These are phyloP conservation scores for Parazoanthus atlanticus DNA, from an alignment of 92 coral and sea anemone species.

Conservation along the genomic window DNA sequence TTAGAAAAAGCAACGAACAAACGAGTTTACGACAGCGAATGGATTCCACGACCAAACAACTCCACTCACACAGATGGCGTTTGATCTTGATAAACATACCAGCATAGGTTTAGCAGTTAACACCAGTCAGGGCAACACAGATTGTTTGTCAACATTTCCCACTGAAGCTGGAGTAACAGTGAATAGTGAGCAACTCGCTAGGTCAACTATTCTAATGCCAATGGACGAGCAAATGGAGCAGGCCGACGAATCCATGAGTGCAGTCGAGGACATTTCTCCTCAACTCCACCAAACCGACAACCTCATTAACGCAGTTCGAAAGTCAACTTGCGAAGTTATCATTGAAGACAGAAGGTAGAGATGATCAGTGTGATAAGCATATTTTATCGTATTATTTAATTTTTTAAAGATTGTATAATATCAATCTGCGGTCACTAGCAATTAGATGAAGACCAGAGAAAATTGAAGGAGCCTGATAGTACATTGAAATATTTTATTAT, in stretches of 20 bases:
- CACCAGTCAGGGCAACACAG: background rate
- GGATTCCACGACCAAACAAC: background rate
- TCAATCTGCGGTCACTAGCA: background rate
- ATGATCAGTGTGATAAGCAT: background rate
- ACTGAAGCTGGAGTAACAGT: background rate
- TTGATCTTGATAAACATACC: background rate
- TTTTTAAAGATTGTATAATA: too few relatives aligned
- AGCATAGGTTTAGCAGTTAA: conserved; percentile 7
- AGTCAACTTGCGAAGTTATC: conserved; percentile 34
- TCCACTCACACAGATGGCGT: conserved; percentile 4
- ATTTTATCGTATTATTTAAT: background rate
- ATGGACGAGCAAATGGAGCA: background rate
- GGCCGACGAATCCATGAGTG: background rate
- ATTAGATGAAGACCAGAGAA: too few relatives aligned
- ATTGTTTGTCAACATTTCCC: background rate
- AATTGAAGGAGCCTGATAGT: too few relatives aligned
- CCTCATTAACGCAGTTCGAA: conserved; percentile 7
- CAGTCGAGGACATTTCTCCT: background rate
- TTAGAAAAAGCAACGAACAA: conserved; percentile 31
- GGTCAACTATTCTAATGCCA: background rate
- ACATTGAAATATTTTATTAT: too few relatives aligned
- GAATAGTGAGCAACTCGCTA: background rate
- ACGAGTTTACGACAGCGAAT: background rate
- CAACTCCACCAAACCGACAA: conserved; percentile 7
- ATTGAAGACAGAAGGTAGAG: conserved; percentile 45